Conservation (phyloP, 2,113 vertebrate genomes). For the Gopherus evgoodei region DNA sequence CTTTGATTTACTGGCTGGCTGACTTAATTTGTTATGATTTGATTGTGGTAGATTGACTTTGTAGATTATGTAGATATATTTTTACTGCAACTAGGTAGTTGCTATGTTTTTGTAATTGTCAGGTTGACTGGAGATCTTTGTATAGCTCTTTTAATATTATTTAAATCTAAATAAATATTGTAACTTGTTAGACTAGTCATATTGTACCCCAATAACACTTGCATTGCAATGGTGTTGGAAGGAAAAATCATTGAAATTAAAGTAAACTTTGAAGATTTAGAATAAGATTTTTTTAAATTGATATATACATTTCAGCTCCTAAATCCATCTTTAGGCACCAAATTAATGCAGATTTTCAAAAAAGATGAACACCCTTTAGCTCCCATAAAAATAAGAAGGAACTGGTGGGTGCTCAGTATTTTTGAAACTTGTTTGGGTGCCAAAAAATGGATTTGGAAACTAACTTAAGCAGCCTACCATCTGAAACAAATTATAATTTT, state of each 20-base stretch:
- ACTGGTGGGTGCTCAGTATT: background rate
- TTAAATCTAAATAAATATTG: constrained; percentile 14
- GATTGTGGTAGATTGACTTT: background rate
- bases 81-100: background rate
- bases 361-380: background rate
- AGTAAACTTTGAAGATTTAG: background rate
- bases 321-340: background rate
- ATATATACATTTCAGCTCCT: background rate
- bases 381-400: background rate
- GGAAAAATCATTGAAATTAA: background rate
- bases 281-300: background rate
- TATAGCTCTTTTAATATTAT: background rate
- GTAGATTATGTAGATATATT: rapidly evolving
- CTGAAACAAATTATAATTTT: background rate
- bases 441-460: background rate
- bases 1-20: background rate
- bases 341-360: background rate
- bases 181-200: background rate
- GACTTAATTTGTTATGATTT: background rate
- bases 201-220: background rate
- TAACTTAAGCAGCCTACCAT: background rate
- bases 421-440: background rate
- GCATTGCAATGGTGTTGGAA: background rate
- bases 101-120: background rate
- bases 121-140: background rate